These are phyloP conservation scores for Saccostrea echinata DNA, from an alignment of 1,140 invertebrate species.

Conservation along the genomic window DNA sequence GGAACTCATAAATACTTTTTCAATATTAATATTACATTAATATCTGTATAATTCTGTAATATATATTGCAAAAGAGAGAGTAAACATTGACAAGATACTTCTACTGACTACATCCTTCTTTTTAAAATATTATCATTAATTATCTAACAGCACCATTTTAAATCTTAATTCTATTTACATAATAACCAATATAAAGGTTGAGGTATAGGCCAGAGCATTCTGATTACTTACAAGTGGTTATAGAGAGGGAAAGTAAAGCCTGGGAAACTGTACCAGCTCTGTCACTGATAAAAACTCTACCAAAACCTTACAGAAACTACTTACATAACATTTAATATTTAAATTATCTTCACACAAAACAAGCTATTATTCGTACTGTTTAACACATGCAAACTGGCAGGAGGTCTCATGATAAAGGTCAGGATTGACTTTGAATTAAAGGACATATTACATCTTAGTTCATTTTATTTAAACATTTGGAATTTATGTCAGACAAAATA, in stretches of 20 bases:
- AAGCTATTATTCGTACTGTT: background rate
- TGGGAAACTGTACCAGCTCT: background rate
- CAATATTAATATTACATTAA: no score
- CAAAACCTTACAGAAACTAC: background rate
- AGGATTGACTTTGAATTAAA: conserved; percentile 2
- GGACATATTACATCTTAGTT: background rate
- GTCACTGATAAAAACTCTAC: background rate
- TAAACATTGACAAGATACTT: no score
- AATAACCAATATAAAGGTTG: no score
- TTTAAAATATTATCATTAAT: no score
- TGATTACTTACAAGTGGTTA: no score
- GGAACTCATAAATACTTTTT: no score
- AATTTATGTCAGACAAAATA: background rate
- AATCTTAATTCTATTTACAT: no score
- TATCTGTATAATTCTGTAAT: no score
- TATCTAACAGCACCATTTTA: no score
- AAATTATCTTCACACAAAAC: background rate
- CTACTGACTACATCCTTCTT: no score
- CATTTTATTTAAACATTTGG: background rate
- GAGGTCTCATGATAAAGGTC: background rate
- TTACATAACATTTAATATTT: conserved; percentile 10
- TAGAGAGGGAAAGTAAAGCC: background rate
- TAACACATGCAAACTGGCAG: background rate
- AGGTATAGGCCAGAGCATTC: no score
- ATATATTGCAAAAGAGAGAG: no score